Evolutionary conservation across 1,140 invertebrate species (phyloP), one percentile per base, ranked within the genome.

Genomic region (Anastrepha obliqua): DNA sequence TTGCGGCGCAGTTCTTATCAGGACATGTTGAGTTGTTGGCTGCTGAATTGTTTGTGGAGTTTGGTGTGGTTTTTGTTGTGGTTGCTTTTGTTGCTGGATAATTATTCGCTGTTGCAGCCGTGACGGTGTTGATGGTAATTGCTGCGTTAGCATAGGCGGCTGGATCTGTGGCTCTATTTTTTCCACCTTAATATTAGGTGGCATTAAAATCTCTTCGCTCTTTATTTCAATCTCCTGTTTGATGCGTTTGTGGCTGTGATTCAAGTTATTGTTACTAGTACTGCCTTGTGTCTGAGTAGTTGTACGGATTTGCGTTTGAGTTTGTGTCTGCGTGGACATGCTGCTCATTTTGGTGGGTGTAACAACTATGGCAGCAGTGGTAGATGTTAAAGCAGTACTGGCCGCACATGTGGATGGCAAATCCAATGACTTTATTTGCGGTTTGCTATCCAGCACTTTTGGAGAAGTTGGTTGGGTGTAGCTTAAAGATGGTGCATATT

Each of bases 181-280:
- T 39, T 92, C 91, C 39, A 92, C 81, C 86, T 92, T 92, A 7
- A 92, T 92, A 60, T 88, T 92, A 15, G 91, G 91, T 13, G 91
- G 91, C 60, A 92, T 91, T 70, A 92, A 90, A 39, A 92, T 92
- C 78, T 92, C 91, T 65, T 92, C 91, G 78, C 91, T 92, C 90
- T 92, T 92, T 85, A 92, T 92, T 87, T 92, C 91, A 58, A 92
- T 92, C 78, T 92, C 91, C 62, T 92, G 91, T 74, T 92, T 92
- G n/a, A 92, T 92, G 44, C 91, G 91, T 87, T 92, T 92, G 13
- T 91, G 89, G 78, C 90, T 89, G 44, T 91, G 91, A 88, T 90
- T 90, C 20, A 91, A 91, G 51, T 89, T 92, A 39, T 91, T 92
- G 59, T 89, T 91, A 58, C 13, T 85, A 44, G 62, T 87, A 42